Evolutionary conservation across 2,888 invertebrate species (phyloP), one percentile per base, ranked within the genome.

Genomic region (Sphecodes monilicornis): DNA sequence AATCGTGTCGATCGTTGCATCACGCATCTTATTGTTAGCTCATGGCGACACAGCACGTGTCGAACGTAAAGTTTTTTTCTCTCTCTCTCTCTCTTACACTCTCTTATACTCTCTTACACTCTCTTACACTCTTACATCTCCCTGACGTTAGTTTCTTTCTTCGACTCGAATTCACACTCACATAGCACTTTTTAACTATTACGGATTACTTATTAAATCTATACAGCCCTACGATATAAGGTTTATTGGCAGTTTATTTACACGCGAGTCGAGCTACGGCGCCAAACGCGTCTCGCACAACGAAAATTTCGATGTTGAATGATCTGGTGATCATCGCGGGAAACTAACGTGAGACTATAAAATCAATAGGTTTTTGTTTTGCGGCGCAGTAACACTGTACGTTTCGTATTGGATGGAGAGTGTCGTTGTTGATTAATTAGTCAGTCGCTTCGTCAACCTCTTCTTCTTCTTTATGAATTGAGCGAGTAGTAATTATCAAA

Each of bases 201-300:
- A 86, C 39, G 78, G 84, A 78, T 87, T 89, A 88, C 26, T 84
- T 86, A 86, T 82, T 84, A 90, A 29, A 82, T 46, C 90, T 89
- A 89, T 78, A 80, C 84, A 88, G 80, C 70, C 70, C 89, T 89
- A 89, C 81, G 79, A 85, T 74, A 78, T 87, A 86, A 72, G 82
- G 78, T 80, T 80, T 74, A 83, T 84, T 91, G 91, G 91, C 91
- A 91, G 91, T 91, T 90, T 90, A 86, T 91, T 83, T 90, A 91
- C 90, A 90, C 78, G 86, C 90, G 82, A 70, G 78, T 89, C 78
- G 89, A 88, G 81, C 85, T 76, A 86, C 78, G 89, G 84, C 81
- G 71, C 77, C 68, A 70, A 73, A 43, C 73, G 57, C n/a, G 57
- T 32, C 60, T n/a, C 54, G 41, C 39, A 54, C 64, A 57, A 70